Evolutionary conservation across 2,888 invertebrate genomes (phyloP).

Genomic region (Mesochorus sp.): DNA sequence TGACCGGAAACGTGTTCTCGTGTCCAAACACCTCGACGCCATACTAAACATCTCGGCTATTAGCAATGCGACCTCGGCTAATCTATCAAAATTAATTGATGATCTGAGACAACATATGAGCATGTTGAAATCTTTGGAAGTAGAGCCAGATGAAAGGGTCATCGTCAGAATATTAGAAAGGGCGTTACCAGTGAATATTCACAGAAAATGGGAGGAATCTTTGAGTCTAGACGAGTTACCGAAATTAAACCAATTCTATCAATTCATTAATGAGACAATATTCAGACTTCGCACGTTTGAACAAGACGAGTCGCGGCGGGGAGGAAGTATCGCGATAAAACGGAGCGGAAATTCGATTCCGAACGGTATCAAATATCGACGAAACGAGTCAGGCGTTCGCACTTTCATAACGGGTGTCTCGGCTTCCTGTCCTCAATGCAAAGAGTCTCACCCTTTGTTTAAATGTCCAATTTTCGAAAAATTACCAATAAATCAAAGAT

Average conservation of each 20-base stretch:
- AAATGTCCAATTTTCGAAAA: too few species aligned
- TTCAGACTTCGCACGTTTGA: constrained; percentile 12
- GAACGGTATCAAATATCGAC: too few species aligned
- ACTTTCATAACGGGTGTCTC: too few species aligned
- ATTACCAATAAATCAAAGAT: too few species aligned
- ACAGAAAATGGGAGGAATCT: constrained; percentile 25
- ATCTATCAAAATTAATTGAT: constrained; percentile 27
- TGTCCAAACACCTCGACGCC: constrained; percentile 53
- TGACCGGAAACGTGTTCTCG: constrained; percentile 56
- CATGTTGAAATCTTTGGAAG: constrained; percentile 59
- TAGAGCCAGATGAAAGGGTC: constrained; percentile 33
- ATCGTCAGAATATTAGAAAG: constrained; percentile 17
- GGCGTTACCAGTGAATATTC: constrained; percentile 20
- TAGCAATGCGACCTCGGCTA: constrained; percentile 2
- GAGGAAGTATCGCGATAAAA: neutral
- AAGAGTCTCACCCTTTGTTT: too few species aligned
- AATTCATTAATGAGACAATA: constrained; percentile 18
- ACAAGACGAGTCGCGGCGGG: constrained; percentile 11
- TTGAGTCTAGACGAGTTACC: constrained; percentile 6
- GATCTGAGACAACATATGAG: constrained; percentile 60
- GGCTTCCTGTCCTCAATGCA: too few species aligned
- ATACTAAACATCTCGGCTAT: constrained; percentile 42
- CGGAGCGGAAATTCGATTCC: too few species aligned
- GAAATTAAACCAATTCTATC: constrained; percentile 6
- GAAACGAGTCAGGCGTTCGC: too few species aligned